These are phyloP conservation scores for Amblyopsis hoosieri DNA, from an alignment of 2,797 vertebrate genomes.

Conservation along the genomic window DNA sequence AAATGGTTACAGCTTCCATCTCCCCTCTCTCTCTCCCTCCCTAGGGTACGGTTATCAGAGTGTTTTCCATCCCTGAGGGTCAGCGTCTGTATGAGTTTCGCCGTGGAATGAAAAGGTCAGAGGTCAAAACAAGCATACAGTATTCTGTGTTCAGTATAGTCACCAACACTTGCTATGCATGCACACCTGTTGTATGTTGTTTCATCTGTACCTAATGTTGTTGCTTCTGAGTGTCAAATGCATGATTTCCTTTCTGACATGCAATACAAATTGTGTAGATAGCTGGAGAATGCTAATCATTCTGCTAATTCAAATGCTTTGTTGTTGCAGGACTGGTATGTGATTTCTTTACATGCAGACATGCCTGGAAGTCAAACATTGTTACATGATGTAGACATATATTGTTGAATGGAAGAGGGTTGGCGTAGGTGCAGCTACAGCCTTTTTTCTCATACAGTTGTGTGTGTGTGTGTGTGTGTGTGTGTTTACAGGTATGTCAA, in stretches of 20 bases:
- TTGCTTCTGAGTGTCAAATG: no score
- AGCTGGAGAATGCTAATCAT: no score
- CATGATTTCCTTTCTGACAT: no score
- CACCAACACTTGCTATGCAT: not conserved
- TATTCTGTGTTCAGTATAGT: not conserved
- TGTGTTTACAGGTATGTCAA: conserved; percentile 86
- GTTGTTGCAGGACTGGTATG: not conserved
- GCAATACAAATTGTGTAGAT: no score
- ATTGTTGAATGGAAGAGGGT: not conserved
- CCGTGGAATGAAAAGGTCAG: conserved; percentile 94
- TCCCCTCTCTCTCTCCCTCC: conserved; percentile 31
- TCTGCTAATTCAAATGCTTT: not conserved
- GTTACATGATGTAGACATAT: not conserved
- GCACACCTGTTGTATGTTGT: no score
- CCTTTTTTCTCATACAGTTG: not conserved
- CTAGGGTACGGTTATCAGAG: conserved; percentile 93
- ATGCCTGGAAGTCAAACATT: not conserved
- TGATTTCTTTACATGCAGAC: not conserved
- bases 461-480: conserved; percentile 4
- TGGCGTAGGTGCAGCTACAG: not conserved
- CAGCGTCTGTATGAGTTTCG: conserved; percentile 92
- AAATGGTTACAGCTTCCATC: not conserved
- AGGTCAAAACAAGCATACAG: not conserved
- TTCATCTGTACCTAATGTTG: no score
- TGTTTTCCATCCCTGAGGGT: conserved; percentile 91